Percentiles rank a stretch among this genome's conserved stretches.
Conservation (phyloP, 2,113 vertebrate species). For the Mesocricetus auratus region DNA sequence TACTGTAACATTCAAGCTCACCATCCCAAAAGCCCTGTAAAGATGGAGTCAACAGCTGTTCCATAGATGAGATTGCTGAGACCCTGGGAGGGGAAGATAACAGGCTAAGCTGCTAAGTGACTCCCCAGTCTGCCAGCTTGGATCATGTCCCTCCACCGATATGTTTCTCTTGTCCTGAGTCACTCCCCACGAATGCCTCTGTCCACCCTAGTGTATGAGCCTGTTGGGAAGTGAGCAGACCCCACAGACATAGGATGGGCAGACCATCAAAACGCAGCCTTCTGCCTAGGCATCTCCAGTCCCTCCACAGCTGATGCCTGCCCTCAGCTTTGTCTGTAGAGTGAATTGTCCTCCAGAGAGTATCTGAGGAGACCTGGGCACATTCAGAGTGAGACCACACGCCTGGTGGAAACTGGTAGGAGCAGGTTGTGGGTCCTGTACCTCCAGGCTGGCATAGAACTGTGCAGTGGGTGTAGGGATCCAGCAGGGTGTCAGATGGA, state of each 20-base stretch:
- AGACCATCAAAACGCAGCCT: not conserved
- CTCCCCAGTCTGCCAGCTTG: not conserved
- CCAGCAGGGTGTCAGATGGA: not conserved
- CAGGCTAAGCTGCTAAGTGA: not conserved
- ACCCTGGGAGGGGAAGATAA: not conserved
- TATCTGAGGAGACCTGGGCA: not conserved
- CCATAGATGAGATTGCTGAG: not conserved
- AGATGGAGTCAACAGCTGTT: not conserved
- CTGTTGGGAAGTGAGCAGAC: not conserved
- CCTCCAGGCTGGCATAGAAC: accelerated
- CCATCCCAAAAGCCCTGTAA: not conserved
- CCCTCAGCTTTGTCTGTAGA: not conserved
- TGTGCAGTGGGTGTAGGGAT: not conserved
- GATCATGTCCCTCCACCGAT: no score
- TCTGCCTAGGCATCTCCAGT: not conserved
- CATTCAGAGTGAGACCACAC: not conserved
- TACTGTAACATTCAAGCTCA: not conserved
- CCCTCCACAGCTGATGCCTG: not conserved
- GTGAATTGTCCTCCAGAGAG: not conserved
- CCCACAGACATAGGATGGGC: not conserved
- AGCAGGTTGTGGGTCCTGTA: not conserved
- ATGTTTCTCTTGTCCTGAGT: not conserved
- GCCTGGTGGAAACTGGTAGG: not conserved
- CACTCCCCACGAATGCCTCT: not conserved
- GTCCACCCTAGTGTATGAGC: no score